Base-by-base conservation (phyloP, 92 coral and sea anemone genomes). In the Porites evermanni region DNA sequence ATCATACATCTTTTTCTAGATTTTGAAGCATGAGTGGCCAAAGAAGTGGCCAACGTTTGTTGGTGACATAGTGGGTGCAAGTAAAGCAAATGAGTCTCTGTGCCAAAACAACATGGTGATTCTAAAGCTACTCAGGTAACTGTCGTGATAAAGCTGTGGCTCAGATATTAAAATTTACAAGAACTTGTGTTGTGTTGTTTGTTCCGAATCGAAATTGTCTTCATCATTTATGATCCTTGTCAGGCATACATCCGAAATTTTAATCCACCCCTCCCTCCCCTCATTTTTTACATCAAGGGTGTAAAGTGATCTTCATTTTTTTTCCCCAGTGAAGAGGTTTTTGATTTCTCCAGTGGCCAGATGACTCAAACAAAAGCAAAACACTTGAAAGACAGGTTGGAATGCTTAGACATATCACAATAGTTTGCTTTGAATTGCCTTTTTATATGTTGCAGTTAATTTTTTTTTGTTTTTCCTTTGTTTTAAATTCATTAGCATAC, bases 341-440 rank as follows among this genome's bases (percentile, higher is more conserved):
- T 97, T 95, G 99, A 97, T 77, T 97, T 97, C 82, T 97, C 99
- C 74, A 97, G 99, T 97, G 99, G 99, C n/a, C 99, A 97, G 79
- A 92, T 97, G 96, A 97, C 99, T 4, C 99, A 97, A 66, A 88
- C 96, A 32, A 97, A 97, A 89, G 98, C 99, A n/a, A 97, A 95
- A 74, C 98, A 97, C 86, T 89, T 97, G 74, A 97, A 97, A 74
- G 99, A 97, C 92, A 95, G 96, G 98, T 94, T 58, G 47, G 89
- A 68, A 69, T 12, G 26, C 0, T 64, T 18, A 59, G 6, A 13
- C 16, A 4, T 72, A 14, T 64, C 47, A 38, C 47, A 38, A 2
- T 38, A 38, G 47, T 38, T 38, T 38, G 47, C 47, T 38, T 38
- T 38, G 47, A 38, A 38, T 38, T 38, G 47, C 47, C 47, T 38